Evolutionary conservation across 2,888 invertebrate genomes (phyloP), one percentile per base, ranked within the genome.

Genomic region (Eledona agricola): DNA sequence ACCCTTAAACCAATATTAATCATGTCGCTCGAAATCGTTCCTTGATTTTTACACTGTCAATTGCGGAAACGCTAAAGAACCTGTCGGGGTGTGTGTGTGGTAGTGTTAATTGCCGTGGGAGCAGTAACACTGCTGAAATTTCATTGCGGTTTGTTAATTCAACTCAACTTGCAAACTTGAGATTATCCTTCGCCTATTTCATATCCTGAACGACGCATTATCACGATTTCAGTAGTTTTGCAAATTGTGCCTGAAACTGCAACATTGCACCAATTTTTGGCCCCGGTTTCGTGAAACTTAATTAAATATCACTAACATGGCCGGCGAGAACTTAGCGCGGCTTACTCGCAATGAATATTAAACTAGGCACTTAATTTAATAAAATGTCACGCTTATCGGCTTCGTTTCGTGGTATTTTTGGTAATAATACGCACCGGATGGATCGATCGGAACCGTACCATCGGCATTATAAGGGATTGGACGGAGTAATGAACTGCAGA

Each of bases 231-330:
- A 11, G 16, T 7, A 19, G 16, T 42, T 42, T 42, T 42, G 29
- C 42, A 42, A 46, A 35, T 26, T 34, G 31, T 12, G 22, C 31
- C 20, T 11, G 20, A 26, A 46, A 46, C 17, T 34, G 34, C n/a
- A n/a, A n/a, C n/a, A n/a, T n/a, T n/a, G n/a, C n/a, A n/a, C n/a
- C n/a, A 28, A 49, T 49, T 40, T 49, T 49, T 54, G 47, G 53
- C 47, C 53, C 53, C 35, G 23, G 49, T 34, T 17, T 54, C 49
- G 49, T 49, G 53, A 54, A 53, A 54, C 53, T 54, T 54, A 54
- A 54, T 54, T 54, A 54, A 54, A 54, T 42, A 53, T 32, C 42
- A 42, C 32, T 47, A 52, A 52, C 47, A 53, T 47, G 17, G 17
- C 42, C 43, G 26, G 20, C 16, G 37, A 23, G 43, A 42, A 20